A percentile compares a stretch with the other conserved stretches of the same genome.
Evolutionary conservation across 2,113 vertebrate genomes (phyloP).

Genomic region (Cryptotis parvus): DNA sequence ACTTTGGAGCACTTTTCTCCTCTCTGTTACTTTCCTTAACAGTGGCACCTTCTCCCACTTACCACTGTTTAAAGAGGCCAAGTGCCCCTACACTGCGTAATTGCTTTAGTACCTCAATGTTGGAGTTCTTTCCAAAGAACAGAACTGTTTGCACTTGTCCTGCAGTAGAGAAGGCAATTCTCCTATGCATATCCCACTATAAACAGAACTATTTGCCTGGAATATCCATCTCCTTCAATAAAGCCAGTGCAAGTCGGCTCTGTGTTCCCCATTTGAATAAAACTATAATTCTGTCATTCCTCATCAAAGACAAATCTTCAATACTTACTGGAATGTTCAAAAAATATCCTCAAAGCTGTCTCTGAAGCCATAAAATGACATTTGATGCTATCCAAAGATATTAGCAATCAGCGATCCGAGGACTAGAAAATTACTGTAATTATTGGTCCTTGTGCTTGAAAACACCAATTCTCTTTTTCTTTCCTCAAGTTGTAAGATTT

Average conservation of each 20-base stretch:
- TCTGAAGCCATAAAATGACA: slow-evolving; percentile 64
- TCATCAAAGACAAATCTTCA: slow-evolving; percentile 75
- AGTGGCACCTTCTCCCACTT: background rate
- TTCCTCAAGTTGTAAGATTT: slow-evolving; percentile 5
- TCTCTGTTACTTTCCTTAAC: slow-evolving; percentile 6
- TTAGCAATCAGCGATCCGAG: slow-evolving; percentile 62
- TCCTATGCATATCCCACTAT: slow-evolving; percentile 21
- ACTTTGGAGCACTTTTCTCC: slow-evolving; percentile 60
- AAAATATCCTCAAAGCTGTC: slow-evolving; percentile 58
- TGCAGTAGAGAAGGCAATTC: slow-evolving; percentile 13
- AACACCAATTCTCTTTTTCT: slow-evolving; percentile 65
- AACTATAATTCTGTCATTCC: slow-evolving; percentile 62
- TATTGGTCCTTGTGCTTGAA: slow-evolving; percentile 63
- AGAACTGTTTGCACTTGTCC: background rate
- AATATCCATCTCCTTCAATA: slow-evolving; percentile 59
- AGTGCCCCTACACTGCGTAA: background rate
- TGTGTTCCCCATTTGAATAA: slow-evolving; percentile 76
- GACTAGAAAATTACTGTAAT: slow-evolving; percentile 79
- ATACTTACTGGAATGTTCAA: slow-evolving; percentile 76
- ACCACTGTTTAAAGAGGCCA: slow-evolving; percentile 9
- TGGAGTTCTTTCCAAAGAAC: background rate
- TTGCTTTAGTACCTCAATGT: slow-evolving; percentile 36
- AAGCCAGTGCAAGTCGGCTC: slow-evolving; percentile 55
- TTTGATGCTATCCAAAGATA: slow-evolving; percentile 66
- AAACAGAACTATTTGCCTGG: slow-evolving; percentile 3